Evolutionary conservation across 2,113 vertebrate genomes (phyloP).

Genomic region (Percopsis transmontana): DNA sequence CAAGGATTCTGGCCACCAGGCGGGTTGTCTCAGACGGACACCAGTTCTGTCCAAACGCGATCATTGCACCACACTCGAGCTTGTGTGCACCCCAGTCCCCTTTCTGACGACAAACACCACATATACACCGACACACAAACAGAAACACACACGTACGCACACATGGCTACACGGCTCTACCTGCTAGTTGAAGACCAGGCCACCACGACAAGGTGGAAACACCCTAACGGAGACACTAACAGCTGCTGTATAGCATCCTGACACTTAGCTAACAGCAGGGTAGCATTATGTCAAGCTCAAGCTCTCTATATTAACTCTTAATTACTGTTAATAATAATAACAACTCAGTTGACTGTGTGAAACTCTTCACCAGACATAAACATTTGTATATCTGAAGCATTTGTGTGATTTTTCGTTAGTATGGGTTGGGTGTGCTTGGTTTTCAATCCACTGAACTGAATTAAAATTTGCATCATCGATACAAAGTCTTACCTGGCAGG

Average conservation of each 20-base stretch:
- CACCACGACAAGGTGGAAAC: background rate
- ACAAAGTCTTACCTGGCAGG: slow-evolving; percentile 88
- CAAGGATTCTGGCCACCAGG: slow-evolving; percentile 89
- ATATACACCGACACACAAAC: background rate
- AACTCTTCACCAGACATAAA: too few species aligned
- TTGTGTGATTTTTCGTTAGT: too few species aligned
- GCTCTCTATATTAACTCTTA: too few species aligned
- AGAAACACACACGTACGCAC: background rate
- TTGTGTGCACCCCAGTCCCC: slow-evolving; percentile 96
- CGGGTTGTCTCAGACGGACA: slow-evolving; percentile 89
- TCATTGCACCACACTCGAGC: slow-evolving; percentile 92
- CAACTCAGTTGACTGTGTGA: too few species aligned
- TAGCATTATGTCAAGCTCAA: background rate
- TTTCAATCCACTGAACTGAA: too few species aligned
- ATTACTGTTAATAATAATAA: too few species aligned
- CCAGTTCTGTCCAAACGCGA: slow-evolving; percentile 88
- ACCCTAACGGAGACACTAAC: background rate
- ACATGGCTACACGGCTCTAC: background rate
- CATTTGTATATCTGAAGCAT: too few species aligned
- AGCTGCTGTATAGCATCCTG: background rate
- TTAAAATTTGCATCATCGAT: background rate
- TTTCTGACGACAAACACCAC: slow-evolving; percentile 75
- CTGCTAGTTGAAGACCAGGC: background rate
- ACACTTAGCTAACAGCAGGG: background rate
- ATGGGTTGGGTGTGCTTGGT: too few species aligned